These are phyloP conservation scores for Rhinella marina DNA, from an alignment of 2,797 vertebrate species.

Conservation along the genomic window DNA sequence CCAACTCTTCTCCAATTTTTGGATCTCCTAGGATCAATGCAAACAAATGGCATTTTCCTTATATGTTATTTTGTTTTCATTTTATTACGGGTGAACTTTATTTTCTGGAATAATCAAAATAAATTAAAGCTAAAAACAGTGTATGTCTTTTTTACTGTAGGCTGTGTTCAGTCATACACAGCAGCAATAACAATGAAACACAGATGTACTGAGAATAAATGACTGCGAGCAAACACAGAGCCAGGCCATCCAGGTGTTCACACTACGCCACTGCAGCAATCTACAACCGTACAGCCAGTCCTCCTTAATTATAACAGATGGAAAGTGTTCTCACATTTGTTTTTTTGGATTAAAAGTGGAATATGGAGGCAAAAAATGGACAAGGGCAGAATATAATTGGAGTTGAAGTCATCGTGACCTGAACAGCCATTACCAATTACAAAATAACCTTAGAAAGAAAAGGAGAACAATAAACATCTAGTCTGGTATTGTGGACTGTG, in stretches of 20 bases:
- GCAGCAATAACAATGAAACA: not conserved
- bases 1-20: not conserved
- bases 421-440: not conserved
- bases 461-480: not conserved
- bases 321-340: constrained; percentile 11
- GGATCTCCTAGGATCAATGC: not conserved
- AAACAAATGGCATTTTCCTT: not conserved
- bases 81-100: not conserved
- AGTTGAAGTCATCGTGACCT: not conserved
- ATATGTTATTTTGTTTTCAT: not conserved
- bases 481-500: not conserved
- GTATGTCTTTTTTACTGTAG: not conserved
- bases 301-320: constrained; percentile 19
- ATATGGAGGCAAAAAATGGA: not conserved
- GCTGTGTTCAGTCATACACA: not conserved
- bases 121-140: not conserved
- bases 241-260: not conserved
- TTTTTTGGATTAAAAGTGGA: not conserved
- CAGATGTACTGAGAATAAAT: constrained; percentile 9
- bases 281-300: not conserved
- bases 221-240: not conserved
- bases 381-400: not conserved
- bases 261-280: not conserved
- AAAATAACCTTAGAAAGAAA: not conserved
- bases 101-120: not conserved